A percentile compares a stretch with the other conserved stretches of the same genome.
Conservation (phyloP, 2,797 vertebrate species). For the Caiman crocodilus region DNA sequence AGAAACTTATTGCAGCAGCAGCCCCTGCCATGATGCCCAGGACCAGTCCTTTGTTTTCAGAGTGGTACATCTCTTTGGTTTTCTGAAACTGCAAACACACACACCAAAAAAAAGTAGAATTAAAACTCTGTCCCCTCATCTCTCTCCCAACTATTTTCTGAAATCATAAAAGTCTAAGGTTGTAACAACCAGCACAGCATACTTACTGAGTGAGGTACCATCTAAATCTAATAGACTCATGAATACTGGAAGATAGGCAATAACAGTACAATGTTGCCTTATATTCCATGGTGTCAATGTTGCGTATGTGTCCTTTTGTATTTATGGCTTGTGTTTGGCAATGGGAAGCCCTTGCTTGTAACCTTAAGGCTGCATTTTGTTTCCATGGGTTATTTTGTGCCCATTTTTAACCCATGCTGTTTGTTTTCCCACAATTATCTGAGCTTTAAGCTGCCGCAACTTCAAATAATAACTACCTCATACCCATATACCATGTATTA, state of each 20-base stretch:
- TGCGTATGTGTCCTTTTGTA: neutral
- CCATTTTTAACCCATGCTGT: neutral
- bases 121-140: neutral
- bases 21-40: conserved; percentile 90
- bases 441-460: neutral
- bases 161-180: fast-evolving
- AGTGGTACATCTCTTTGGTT: conserved; percentile 85
- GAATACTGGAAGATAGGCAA: neutral
- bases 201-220: neutral
- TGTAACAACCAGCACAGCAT: no score
- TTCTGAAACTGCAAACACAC: conserved; percentile 74
- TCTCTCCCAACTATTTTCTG: neutral
- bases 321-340: neutral
- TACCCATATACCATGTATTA: no score
- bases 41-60: conserved; percentile 87
- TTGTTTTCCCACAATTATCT: neutral
- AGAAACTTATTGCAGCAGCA: conserved; percentile 90
- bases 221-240: neutral
- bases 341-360: neutral
- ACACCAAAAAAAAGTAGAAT: neutral
- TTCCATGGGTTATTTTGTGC: neutral
- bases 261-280: neutral
- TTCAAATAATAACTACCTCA: neutral
- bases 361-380: neutral
- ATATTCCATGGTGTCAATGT: no score